Percentiles rank a stretch among this genome's conserved stretches.
phyloP scores from a whole-genome alignment of 1,140 invertebrate genomes.

The Achroia grisella region DNA sequence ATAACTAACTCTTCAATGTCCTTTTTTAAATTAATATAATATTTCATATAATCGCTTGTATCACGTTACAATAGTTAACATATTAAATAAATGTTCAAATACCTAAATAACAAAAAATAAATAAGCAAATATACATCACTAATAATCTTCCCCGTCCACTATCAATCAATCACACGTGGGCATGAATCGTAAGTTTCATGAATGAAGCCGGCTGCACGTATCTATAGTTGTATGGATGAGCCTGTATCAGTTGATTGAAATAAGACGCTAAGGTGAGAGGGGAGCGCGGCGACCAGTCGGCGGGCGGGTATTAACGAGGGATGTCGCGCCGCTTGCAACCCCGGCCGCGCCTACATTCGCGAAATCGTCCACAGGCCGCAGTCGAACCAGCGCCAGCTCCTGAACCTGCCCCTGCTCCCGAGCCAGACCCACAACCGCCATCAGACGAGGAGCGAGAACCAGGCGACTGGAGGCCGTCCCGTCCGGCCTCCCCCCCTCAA shows the following conservation, averaged over 20 bases:
- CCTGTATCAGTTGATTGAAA: constrained; percentile 54
- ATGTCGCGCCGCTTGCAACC: constrained; percentile 59
- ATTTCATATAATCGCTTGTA: no score
- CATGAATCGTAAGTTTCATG: constrained; percentile 37
- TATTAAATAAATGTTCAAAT: no score
- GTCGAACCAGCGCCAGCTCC: constrained; percentile 52
- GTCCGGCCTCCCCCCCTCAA: constrained; percentile 60
- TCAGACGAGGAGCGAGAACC: constrained; percentile 57
- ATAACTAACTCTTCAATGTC: no score
- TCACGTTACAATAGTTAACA: no score
- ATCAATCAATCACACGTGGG: constrained; percentile 11
- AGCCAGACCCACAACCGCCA: constrained; percentile 49
- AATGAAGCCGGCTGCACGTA: constrained; percentile 29
- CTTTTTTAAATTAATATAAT: no score
- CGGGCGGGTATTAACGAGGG: constrained; percentile 35
- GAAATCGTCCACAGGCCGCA: constrained; percentile 50
- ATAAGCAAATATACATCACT: background rate
- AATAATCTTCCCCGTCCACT: background rate
- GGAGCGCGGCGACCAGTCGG: constrained; percentile 43
- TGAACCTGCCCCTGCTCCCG: constrained; percentile 35
- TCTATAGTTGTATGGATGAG: constrained; percentile 27
- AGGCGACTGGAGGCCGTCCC: constrained; percentile 57
- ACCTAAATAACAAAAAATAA: no score
- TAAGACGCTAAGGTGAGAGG: constrained; percentile 15
- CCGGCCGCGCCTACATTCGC: constrained; percentile 41